These are phyloP conservation scores for Cantharis nigra DNA, from an alignment of 2,888 invertebrate genomes.

Conservation along the genomic window DNA sequence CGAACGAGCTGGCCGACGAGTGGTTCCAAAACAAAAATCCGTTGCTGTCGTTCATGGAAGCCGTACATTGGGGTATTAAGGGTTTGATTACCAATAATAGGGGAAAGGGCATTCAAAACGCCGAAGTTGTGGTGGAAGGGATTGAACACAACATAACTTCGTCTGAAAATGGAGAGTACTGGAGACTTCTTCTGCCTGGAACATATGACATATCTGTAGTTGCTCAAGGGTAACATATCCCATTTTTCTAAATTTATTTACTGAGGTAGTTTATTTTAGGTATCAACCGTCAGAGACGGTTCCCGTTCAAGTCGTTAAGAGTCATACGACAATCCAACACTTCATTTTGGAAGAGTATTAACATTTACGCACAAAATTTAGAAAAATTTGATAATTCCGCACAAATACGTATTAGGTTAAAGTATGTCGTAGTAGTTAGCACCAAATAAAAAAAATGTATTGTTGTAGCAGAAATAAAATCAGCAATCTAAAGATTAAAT, in stretches of 20 bases:
- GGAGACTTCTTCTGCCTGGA: slow-evolving; percentile 91
- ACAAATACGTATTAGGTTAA: not conserved
- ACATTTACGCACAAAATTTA: not conserved
- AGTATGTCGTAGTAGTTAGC: not conserved
- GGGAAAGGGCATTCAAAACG: slow-evolving; percentile 71
- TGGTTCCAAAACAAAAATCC: slow-evolving; percentile 89
- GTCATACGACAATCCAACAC: slow-evolving; percentile 18
- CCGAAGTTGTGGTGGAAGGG: slow-evolving; percentile 75
- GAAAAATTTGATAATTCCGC: not conserved
- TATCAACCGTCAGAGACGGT: slow-evolving; percentile 58
- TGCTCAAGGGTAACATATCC: slow-evolving; percentile 69
- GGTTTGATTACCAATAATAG: slow-evolving; percentile 64
- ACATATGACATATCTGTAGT: slow-evolving; percentile 74
- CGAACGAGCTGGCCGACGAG: slow-evolving; percentile 69
- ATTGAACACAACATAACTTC: slow-evolving; percentile 81
- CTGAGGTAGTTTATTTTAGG: slow-evolving; percentile 49
- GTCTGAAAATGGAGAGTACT: slow-evolving; percentile 86
- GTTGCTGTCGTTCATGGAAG: slow-evolving; percentile 82
- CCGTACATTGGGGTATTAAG: slow-evolving; percentile 72
- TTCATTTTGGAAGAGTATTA: not conserved
- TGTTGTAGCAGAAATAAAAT: not conserved
- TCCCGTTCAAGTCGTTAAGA: slow-evolving; percentile 51
- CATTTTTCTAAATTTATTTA: not conserved
- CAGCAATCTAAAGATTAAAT: not conserved
- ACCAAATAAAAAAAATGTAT: not conserved